Conservation (phyloP, 2,888 invertebrate species). For the Macrophya alboannulata region DNA sequence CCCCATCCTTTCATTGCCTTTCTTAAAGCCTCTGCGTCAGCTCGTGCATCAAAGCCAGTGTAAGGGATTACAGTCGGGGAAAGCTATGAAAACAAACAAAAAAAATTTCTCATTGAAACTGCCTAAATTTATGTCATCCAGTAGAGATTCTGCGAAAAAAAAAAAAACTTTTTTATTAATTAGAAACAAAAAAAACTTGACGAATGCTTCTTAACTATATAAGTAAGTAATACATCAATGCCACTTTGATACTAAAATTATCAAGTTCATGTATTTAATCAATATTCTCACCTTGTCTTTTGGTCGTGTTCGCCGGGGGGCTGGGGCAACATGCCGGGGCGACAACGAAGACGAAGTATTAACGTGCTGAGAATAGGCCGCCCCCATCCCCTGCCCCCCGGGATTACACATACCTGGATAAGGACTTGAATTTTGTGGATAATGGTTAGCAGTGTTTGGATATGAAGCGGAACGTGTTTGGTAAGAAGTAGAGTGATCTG, state of each 20-base stretch:
- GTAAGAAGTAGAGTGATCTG: conserved; percentile 57
- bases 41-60: conserved; percentile 78
- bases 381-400: conserved; percentile 75
- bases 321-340: conserved; percentile 66
- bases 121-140: background rate
- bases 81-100: conserved; percentile 69
- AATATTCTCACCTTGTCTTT: conserved; percentile 73
- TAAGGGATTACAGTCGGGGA: conserved; percentile 80
- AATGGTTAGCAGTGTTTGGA: conserved; percentile 39
- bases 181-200: conserved; percentile 17
- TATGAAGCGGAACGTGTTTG: conserved; percentile 59
- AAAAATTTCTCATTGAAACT: background rate
- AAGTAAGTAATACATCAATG: background rate
- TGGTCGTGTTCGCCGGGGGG: conserved; percentile 72
- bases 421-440: conserved; percentile 33
- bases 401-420: conserved; percentile 69
- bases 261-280: background rate
- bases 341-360: conserved; percentile 63
- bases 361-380: conserved; percentile 67
- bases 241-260: background rate
- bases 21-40: conserved; percentile 82
- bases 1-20: conserved; percentile 85
- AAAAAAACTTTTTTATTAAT: background rate
- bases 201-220: conserved; percentile 4
- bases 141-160: background rate